phyloP scores from a whole-genome alignment of 2,113 vertebrate genomes.

The Piprites chloris region DNA sequence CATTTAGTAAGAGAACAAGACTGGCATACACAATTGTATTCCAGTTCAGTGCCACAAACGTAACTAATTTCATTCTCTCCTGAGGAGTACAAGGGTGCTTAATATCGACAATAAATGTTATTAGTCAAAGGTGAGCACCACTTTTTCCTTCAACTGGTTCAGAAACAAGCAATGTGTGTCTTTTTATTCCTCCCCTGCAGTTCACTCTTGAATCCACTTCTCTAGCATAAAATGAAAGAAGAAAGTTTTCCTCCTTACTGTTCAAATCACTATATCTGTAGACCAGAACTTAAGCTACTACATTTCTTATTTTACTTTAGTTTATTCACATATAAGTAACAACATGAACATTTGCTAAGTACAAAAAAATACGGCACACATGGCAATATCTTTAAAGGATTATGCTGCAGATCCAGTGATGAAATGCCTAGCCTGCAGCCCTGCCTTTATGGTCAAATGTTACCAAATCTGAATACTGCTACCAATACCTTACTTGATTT shows the following conservation, averaged over 20 bases:
- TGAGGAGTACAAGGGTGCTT: neutral
- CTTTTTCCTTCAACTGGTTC: neutral
- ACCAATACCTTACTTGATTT: neutral
- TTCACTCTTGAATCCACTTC: neutral
- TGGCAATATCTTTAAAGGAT: neutral
- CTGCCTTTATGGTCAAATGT: neutral
- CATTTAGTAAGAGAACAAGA: neutral
- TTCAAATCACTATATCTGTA: neutral
- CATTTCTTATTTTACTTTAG: neutral
- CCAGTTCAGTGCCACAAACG: neutral
- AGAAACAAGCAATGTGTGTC: neutral
- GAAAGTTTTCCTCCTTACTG: neutral
- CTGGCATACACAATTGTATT: neutral
- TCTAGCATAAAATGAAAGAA: neutral
- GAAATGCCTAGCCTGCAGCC: neutral
- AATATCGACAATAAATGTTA: neutral
- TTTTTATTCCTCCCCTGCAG: neutral
- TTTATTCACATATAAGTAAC: neutral
- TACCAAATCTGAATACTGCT: neutral
- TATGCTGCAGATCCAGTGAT: neutral
- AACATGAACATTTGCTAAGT: neutral
- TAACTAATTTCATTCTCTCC: neutral
- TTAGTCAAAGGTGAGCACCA: neutral
- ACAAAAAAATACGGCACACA: neutral
- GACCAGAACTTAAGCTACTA: neutral